Conservation (phyloP, 2,797 vertebrate genomes). For the Phrynocephalus vlangalii region DNA sequence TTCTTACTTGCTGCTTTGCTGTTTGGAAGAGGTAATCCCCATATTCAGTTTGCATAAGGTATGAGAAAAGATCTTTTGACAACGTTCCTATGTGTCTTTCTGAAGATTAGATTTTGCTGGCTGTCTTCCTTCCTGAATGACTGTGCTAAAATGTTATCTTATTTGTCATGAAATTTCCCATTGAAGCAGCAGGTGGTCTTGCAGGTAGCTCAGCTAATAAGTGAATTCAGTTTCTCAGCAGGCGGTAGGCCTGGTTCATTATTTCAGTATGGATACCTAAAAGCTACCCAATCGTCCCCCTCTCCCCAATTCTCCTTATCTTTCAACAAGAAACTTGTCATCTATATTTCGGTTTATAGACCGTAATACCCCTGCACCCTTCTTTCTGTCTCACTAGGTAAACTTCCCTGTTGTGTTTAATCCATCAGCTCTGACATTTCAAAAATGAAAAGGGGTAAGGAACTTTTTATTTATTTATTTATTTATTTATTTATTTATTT, state of each 20-base stretch:
- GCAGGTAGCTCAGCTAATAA: neutral
- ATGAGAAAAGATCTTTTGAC: neutral
- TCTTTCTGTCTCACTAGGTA: neutral
- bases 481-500: too few relatives aligned
- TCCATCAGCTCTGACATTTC: neutral
- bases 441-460: neutral
- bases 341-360: neutral
- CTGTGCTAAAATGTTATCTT: slow-evolving; percentile 8
- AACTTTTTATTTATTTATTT: too few relatives aligned
- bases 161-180: slow-evolving; percentile 6
- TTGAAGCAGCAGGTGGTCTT: neutral
- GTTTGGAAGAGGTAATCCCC: neutral
- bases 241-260: neutral
- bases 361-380: neutral
- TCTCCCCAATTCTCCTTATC: neutral
- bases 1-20: neutral
- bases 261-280: neutral
- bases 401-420: neutral
- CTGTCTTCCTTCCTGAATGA: neutral
- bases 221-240: neutral
- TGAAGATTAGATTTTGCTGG: slow-evolving; percentile 19
- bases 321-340: neutral
- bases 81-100: neutral
- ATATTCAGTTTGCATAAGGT: neutral
- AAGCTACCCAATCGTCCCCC: neutral